phyloP scores from a whole-genome alignment of 2,797 vertebrate genomes.

The Scarus forsteni region DNA sequence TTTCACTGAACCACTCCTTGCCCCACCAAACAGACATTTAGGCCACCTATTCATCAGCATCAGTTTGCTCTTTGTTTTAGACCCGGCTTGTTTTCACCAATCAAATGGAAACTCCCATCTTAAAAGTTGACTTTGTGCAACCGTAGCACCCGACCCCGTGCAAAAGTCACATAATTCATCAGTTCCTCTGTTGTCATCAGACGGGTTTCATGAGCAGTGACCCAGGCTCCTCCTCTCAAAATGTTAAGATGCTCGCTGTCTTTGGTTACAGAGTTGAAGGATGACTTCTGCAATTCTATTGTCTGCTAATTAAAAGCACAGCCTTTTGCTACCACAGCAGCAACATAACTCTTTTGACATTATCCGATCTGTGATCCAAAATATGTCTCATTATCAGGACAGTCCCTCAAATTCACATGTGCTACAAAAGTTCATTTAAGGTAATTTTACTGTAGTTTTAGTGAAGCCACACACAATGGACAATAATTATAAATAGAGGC shows the following conservation, averaged over 20 bases:
- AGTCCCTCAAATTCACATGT: background rate
- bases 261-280: slow-evolving; percentile 39
- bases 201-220: background rate
- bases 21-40: slow-evolving; percentile 46
- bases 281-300: slow-evolving; percentile 9
- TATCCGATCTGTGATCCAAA: background rate
- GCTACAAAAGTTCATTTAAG: too few species aligned
- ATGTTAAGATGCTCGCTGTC: background rate
- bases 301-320: background rate
- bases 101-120: slow-evolving; percentile 68
- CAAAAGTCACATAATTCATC: slow-evolving; percentile 56
- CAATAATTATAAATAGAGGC: too few species aligned
- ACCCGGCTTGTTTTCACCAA: slow-evolving; percentile 64
- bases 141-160: slow-evolving; percentile 39
- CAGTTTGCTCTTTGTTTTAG: slow-evolving; percentile 62
- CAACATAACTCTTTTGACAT: background rate
- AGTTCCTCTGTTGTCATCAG: slow-evolving; percentile 25
- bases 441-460: too few species aligned
- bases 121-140: slow-evolving; percentile 69
- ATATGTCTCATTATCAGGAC: background rate
- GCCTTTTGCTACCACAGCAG: background rate
- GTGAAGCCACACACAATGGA: too few species aligned
- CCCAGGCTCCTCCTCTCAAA: background rate
- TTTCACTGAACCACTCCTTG: slow-evolving; percentile 59
- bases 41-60: slow-evolving; percentile 55